Conservation (phyloP, 2,888 invertebrate genomes). For the Diadromus collaris region DNA sequence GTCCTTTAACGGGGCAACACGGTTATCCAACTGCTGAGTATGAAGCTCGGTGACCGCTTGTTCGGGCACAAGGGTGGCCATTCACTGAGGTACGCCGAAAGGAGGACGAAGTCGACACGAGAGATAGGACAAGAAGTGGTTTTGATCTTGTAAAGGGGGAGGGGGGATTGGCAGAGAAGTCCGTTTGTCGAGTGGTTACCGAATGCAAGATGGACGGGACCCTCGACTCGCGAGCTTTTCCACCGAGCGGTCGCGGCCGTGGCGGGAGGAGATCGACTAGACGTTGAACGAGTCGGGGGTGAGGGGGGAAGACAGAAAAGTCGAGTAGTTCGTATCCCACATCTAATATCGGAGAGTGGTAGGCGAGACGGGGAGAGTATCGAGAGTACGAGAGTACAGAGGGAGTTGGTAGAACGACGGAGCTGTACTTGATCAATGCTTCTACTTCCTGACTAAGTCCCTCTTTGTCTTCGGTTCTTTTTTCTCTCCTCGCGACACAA, state of each 20-base stretch:
- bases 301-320: slow-evolving; percentile 45
- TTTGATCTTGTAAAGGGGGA: slow-evolving; percentile 1
- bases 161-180: slow-evolving; percentile 16
- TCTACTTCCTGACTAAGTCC: slow-evolving; percentile 42
- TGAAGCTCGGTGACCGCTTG: background rate
- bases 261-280: slow-evolving; percentile 26
- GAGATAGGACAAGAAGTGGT: slow-evolving; percentile 17
- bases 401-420: slow-evolving; percentile 26
- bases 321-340: slow-evolving; percentile 53
- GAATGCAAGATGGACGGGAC: slow-evolving; percentile 46
- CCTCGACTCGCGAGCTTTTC: slow-evolving; percentile 32
- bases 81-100: slow-evolving; percentile 14
- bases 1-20: background rate
- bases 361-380: slow-evolving; percentile 12
- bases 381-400: background rate
- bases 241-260: slow-evolving; percentile 30
- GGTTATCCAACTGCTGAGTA: slow-evolving; percentile 17
- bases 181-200: slow-evolving; percentile 30
- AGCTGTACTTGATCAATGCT: slow-evolving; percentile 58
- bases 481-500: background rate
- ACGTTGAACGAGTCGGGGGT: slow-evolving; percentile 40
- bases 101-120: slow-evolving; percentile 1
- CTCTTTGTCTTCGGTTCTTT: slow-evolving; percentile 29
- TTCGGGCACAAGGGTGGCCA: slow-evolving; percentile 1
- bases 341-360: slow-evolving; percentile 63